phyloP scores from a whole-genome alignment of 2,113 vertebrate species.

The Onychorhynchus coronatus region DNA sequence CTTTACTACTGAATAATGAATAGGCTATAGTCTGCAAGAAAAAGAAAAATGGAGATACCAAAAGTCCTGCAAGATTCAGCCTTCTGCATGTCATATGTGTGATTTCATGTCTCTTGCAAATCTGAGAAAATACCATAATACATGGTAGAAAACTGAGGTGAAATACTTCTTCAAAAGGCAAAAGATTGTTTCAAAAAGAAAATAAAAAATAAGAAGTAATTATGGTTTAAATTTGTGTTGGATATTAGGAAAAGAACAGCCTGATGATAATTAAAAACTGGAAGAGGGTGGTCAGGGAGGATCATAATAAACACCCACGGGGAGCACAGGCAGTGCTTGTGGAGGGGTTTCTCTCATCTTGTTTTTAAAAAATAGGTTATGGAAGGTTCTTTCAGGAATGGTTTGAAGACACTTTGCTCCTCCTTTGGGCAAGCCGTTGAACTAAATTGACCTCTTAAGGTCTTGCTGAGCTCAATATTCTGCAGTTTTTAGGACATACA shows the following conservation, averaged over 20 bases:
- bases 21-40: not conserved
- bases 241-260: not conserved
- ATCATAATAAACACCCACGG: not conserved
- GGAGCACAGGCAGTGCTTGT: not conserved
- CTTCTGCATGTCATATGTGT: accelerated
- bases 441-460: not conserved
- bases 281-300: not conserved
- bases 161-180: not conserved
- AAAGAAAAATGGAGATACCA: not conserved
- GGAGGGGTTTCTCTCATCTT: not conserved
- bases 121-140: not conserved
- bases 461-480: not conserved
- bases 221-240: not conserved
- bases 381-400: not conserved
- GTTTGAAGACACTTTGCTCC: not conserved
- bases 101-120: not conserved
- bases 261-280: not conserved
- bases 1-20: not conserved
- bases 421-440: not conserved
- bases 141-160: not conserved
- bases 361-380: not conserved
- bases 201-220: not conserved
- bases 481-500: not conserved
- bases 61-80: not conserved
- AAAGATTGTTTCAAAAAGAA: not conserved